Percentiles rank a stretch among this genome's conserved stretches.
Evolutionary conservation across 23 tunicate genomes (phyloP).

Genomic region (Diplosoma virens): DNA sequence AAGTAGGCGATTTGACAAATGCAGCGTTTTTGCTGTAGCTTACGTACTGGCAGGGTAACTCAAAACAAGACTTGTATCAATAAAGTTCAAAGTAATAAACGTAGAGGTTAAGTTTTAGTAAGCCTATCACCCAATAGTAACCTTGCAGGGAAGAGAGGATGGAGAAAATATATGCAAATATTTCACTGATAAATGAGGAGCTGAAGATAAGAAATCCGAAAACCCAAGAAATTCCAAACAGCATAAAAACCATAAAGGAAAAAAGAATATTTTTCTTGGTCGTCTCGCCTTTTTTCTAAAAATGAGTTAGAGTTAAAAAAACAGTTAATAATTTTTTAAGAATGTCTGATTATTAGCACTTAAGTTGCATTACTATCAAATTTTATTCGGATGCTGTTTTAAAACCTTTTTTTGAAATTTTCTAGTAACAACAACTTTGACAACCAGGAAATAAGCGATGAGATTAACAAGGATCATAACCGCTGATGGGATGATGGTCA

Average conservation of each 20-base stretch:
- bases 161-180: conserved; percentile 58
- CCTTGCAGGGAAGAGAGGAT: conserved; percentile 57
- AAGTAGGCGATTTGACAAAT: too few relatives aligned
- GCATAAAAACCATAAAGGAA: conserved; percentile 13
- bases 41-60: too few relatives aligned
- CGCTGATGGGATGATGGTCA: conserved; percentile 1
- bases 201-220: conserved; percentile 41
- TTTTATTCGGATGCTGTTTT: too few relatives aligned
- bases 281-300: too few relatives aligned
- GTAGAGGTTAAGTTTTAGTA: too few relatives aligned
- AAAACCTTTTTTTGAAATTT: neutral
- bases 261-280: neutral
- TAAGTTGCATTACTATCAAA: too few relatives aligned
- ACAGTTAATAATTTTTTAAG: too few relatives aligned
- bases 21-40: too few relatives aligned
- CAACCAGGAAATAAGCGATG: neutral
- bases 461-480: neutral
- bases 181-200: neutral
- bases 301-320: too few relatives aligned
- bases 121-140: neutral
- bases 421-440: neutral
- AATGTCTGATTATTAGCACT: too few relatives aligned
- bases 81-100: too few relatives aligned
- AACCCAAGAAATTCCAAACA: conserved; percentile 45
- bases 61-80: too few relatives aligned